Evolutionary conservation across 2,888 invertebrate species (phyloP).

Genomic region (Polyploca ridens): DNA sequence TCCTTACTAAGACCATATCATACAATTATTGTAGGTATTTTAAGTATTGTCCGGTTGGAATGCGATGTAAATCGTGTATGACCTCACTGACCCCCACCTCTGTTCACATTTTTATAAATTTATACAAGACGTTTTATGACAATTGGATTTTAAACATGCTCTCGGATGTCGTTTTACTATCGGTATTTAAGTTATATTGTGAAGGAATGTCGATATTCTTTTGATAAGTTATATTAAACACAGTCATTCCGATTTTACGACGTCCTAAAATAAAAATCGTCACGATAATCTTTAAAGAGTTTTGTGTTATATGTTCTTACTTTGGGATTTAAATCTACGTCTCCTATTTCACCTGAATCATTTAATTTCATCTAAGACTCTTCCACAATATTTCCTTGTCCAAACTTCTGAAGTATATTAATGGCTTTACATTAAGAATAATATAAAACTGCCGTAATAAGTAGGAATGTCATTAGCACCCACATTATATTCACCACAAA

Average conservation of each 20-base stretch:
- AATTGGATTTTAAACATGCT: slow-evolving; percentile 40
- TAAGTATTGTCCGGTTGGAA: slow-evolving; percentile 38
- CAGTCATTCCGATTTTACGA: slow-evolving; percentile 15
- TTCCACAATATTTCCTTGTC: neutral
- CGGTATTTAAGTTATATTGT: slow-evolving; percentile 1
- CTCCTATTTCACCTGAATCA: neutral
- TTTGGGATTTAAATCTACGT: neutral
- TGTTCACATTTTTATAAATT: slow-evolving; percentile 57
- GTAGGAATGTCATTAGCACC: slow-evolving; percentile 18
- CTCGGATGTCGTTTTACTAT: slow-evolving; percentile 1
- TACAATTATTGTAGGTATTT: slow-evolving; percentile 38
- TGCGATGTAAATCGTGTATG: slow-evolving; percentile 43
- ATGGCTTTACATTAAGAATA: neutral
- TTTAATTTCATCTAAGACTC: neutral
- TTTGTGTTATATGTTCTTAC: neutral
- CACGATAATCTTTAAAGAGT: neutral
- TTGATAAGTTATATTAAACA: slow-evolving; percentile 16
- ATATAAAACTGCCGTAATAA: slow-evolving; percentile 3
- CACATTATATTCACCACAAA: slow-evolving; percentile 38
- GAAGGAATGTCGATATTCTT: neutral
- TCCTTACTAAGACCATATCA: slow-evolving; percentile 24
- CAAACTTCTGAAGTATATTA: neutral
- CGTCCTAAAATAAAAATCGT: slow-evolving; percentile 30
- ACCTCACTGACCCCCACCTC: slow-evolving; percentile 47
- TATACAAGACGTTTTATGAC: slow-evolving; percentile 45